A percentile compares a stretch with the other conserved stretches of the same genome.
Evolutionary conservation across 2,113 vertebrate species (phyloP).

Genomic region (Ciconia stormi): DNA sequence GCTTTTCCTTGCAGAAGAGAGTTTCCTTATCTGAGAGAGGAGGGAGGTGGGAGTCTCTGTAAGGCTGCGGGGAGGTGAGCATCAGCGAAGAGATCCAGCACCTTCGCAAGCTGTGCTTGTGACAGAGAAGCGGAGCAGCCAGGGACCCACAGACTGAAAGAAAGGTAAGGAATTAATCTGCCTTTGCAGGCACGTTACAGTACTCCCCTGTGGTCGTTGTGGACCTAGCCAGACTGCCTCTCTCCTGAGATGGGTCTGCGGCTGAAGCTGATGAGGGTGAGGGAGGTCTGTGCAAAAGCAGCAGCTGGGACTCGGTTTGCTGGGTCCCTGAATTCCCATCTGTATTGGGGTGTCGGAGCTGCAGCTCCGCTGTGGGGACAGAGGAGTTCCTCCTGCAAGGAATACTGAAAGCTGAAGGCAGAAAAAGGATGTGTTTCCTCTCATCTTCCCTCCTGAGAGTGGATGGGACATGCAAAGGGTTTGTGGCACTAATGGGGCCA

Average conservation of each 20-base stretch:
- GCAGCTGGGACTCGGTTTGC: not conserved
- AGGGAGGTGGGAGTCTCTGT: not conserved
- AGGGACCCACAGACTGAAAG: not conserved
- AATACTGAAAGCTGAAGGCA: not conserved
- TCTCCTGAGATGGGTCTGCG: fast-evolving
- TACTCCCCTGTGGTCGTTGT: not conserved
- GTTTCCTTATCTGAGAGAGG: not conserved
- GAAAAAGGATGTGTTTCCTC: not conserved
- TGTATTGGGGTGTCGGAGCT: fast-evolving
- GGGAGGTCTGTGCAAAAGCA: not conserved
- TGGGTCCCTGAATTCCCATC: not conserved
- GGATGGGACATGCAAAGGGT: not conserved
- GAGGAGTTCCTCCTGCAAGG: not conserved
- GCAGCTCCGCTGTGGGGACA: not conserved
- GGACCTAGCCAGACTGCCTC: not conserved
- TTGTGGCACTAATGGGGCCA: not conserved
- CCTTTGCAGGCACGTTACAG: fast-evolving
- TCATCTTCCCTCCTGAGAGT: not conserved
- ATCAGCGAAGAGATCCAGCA: not conserved
- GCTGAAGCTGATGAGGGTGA: not conserved
- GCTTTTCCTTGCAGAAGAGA: not conserved
- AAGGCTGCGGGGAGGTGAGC: fast-evolving
- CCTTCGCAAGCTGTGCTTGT: not conserved
- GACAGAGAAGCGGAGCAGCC: not conserved
- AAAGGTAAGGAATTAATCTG: not conserved